Evolutionary conservation across 2,797 vertebrate genomes (phyloP), one percentile per base, ranked within the genome.

Genomic region (Remorina albescens): DNA sequence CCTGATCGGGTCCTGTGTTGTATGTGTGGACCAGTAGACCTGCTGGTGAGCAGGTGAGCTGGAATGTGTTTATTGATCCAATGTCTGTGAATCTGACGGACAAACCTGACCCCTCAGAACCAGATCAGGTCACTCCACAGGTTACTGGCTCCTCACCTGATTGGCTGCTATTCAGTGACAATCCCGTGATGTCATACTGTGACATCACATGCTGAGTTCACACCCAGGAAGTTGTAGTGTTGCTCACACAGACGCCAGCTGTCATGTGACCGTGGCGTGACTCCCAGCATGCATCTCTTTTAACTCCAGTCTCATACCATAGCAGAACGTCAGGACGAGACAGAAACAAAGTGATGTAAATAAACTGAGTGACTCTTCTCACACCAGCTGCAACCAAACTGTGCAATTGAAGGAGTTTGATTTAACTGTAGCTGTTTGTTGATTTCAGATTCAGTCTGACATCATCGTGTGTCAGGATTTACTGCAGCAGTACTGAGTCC

Each of bases 261-360:
- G 61, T 86, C 81, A 74, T 77, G 53, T 80, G 74, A 82, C 72
- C 6, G 4, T 30, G 16, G 75, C 58, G 66, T 74, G 42, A 63
- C 5, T 83, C 76, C 76, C 79, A 79, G 60, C 76, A 85, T 75
- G 81, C 74, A 71, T 37, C 32, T 72, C 50, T 76, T 61, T 53
- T 57, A 25, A 55, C 21, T 0, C 44, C 49, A 6, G 47, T 36
- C 37, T 58, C 41, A 55, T 30, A 19, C 80, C 74, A 72, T 83
- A 85, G 80, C 71, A 61, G 61, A 75, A 64, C 6, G 11, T 53
- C 42, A 62, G 42, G 28, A 62, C 5, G 26, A 44, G 23, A 47
- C 26, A 32, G 18, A 50, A 30, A 60, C 58, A 39, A 11, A 30
- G 21, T n/a, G n/a, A 53, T 34, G 58, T 30, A 49, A 61, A 47